Evolutionary conservation across 2,888 invertebrate genomes (phyloP), one percentile per base, ranked within the genome.

Genomic region (Spisula solida): DNA sequence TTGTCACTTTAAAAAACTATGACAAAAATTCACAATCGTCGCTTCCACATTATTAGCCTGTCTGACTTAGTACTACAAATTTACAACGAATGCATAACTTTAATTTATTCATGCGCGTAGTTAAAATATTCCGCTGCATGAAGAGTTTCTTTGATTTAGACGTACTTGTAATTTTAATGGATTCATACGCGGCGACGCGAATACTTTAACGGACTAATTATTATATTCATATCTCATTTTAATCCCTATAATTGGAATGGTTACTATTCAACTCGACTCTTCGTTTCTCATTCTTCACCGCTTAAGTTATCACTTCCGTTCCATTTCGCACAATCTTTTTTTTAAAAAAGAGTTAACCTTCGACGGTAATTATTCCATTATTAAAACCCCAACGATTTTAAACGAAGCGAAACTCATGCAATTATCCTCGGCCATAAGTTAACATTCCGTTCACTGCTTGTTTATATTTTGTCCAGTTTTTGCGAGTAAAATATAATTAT

Each of bases 111-210:
- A 75, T 34, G 75, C 75, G 34, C 75, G 25, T 75, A 25, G 29
- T 14, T 75, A 75, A 75, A 18, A 31, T 75, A 75, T 75, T 75
- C 75, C 18, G 34, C 8, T 75, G 75, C 75, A 75, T 31, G 34
- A 4, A 75, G 25, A 25, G 34, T 75, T 31, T 20, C 75, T 75
- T 75, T 75, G 75, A 75, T 75, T 75, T 31, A 75, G 31, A 20
- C 75, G 34, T 75, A 75, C 14, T 75, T 75, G 34, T 16, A 75
- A 34, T 75, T 75, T 34, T 75, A 75, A 75, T 75, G 18, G 75
- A 75, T 75, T 75, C 75, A 31, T 75, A 75, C 75, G 75, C 31
- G 16, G 75, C 34, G 75, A 34, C 75, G 75, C 75, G 75, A 25
- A 25, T 25, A 75, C 29, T 31, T 75, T 14, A 75, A 34, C 75